These are phyloP conservation scores for Cyanoliseus patagonus DNA, from an alignment of 2,113 vertebrate species.

Conservation along the genomic window DNA sequence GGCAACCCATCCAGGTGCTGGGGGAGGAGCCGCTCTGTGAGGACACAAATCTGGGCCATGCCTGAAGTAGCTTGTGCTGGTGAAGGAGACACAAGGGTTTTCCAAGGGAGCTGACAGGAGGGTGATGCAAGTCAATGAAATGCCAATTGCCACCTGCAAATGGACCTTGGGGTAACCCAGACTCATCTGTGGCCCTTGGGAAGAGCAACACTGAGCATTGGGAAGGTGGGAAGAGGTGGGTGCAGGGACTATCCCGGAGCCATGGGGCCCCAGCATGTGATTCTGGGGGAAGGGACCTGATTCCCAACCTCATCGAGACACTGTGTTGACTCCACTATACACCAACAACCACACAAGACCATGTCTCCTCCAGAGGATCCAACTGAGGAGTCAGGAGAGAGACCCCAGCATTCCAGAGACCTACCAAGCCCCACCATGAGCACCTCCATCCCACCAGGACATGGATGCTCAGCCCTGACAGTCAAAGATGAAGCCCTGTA, in stretches of 20 bases:
- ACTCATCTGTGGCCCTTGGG: neutral
- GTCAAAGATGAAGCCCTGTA: neutral
- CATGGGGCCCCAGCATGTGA: neutral
- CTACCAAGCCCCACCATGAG: neutral
- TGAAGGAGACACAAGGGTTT: neutral
- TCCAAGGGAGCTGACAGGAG: neutral
- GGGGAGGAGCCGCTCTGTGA: neutral
- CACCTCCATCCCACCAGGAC: neutral
- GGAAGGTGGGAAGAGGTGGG: neutral
- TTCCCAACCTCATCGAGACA: neutral
- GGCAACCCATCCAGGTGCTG: neutral
- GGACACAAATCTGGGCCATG: neutral
- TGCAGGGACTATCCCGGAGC: neutral
- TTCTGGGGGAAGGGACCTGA: neutral
- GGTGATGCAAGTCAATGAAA: neutral
- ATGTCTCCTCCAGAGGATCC: neutral
- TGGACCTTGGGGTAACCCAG: neutral
- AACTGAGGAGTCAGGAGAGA: neutral
- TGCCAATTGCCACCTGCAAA: neutral
- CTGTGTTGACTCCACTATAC: neutral
- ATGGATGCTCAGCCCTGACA: neutral
- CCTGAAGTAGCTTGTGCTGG: neutral
- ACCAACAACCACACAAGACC: fast-evolving
- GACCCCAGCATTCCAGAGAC: neutral
- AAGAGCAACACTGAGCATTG: neutral